Base-by-base conservation (phyloP, 2,113 vertebrate species). In the Ageneiosus marmoratus region DNA sequence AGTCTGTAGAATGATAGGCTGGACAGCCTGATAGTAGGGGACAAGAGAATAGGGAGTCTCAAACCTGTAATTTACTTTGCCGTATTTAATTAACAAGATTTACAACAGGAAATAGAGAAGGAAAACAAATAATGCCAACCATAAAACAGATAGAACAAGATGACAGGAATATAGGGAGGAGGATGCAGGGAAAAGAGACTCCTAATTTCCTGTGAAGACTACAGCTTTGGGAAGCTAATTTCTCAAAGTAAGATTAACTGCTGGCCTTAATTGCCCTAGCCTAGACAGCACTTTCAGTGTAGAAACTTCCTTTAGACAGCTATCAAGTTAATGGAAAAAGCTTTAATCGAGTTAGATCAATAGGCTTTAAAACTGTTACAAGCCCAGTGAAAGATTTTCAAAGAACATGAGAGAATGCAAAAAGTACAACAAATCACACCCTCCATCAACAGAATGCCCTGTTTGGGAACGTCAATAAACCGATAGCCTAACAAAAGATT, bases 21-120 rank as follows among this genome's bases (percentile, higher is more conserved):
- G 37, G 75, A 67, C 20, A 56, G 70, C 29, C 16, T 44, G 77
- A 84, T 69, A 53, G 65, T 22, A 44, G 50, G 37, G 37, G 53
- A 69, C 22, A 10, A 67, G 53, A 46, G 10, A 53, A 48, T 16
- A 50, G 18, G 24, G 72, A 76, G 70, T 74, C 51, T 51, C 11
- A 32, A 63, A 62, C 27, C 75, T 46, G 74, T 88, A 80, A 88
- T 88, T 88, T 88, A 87, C 81, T 82, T 60, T 58, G 60, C 41
- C 41, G 80, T 60, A 83, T 85, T 81, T 85, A 83, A 88, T 87
- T 88, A 87, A 89, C 78, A 81, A 77, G 82, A 89, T 86, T 87
- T 85, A 86, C 83, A 76, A 37, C 56, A 22, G 74, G 76, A 76
- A 81, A 62, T 67, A 78, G 81, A 76, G 51, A 82, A 81, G 63